Evolutionary conservation across 2,888 invertebrate species (phyloP).

Genomic region (Helobdella robusta): DNA sequence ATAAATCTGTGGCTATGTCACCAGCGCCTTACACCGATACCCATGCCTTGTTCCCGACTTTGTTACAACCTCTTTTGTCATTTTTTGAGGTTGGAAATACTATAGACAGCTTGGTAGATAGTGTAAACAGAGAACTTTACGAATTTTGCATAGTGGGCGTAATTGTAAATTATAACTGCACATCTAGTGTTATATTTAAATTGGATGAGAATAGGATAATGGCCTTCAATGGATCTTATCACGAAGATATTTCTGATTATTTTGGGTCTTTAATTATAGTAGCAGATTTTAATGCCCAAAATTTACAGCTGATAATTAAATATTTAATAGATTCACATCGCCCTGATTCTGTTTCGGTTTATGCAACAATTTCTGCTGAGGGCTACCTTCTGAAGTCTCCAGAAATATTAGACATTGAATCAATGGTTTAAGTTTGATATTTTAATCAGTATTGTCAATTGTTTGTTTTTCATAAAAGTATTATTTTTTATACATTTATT

Average conservation of each 20-base stretch:
- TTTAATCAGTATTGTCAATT: too few relatives aligned
- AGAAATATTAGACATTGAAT: constrained; percentile 32
- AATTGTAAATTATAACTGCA: constrained; percentile 36
- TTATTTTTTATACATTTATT: too few relatives aligned
- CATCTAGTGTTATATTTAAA: constrained; percentile 33
- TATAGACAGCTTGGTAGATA: constrained; percentile 35
- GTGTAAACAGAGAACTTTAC: constrained; percentile 35
- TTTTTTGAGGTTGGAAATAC: constrained; percentile 34
- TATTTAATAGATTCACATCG: constrained; percentile 35
- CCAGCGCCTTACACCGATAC: constrained; percentile 33
- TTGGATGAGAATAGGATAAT: constrained; percentile 32
- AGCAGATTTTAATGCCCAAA: constrained; percentile 36
- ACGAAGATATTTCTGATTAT: constrained; percentile 36
- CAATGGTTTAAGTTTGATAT: constrained; percentile 19
- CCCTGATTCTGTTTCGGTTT: constrained; percentile 36
- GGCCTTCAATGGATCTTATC: constrained; percentile 36
- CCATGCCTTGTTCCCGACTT: constrained; percentile 33
- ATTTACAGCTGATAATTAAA: constrained; percentile 35
- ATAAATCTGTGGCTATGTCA: constrained; percentile 32
- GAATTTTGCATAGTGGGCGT: constrained; percentile 35
- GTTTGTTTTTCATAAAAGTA: too few relatives aligned
- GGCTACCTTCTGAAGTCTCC: constrained; percentile 34
- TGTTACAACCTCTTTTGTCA: constrained; percentile 33
- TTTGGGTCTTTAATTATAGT: constrained; percentile 35
- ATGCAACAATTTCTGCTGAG: constrained; percentile 33